Conservation (phyloP, 2,113 vertebrate species). For the Macroglossus sobrinus region DNA sequence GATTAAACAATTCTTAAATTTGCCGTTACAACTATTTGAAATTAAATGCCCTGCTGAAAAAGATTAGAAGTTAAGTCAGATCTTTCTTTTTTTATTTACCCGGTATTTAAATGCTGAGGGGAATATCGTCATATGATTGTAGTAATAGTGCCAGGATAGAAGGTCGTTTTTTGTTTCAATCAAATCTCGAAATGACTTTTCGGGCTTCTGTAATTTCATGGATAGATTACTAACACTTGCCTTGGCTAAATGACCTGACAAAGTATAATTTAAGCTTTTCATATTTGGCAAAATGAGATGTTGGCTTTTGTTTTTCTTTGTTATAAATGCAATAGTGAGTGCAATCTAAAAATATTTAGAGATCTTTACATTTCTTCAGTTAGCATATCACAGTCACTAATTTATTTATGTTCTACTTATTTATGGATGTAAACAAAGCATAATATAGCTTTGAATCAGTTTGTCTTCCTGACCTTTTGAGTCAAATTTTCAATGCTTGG, state of each 20-base stretch:
- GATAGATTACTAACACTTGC: not conserved
- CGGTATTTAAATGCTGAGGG: not conserved
- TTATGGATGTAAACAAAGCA: not conserved
- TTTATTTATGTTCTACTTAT: not conserved
- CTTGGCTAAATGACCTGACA: not conserved
- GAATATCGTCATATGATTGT: not conserved
- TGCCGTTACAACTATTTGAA: not conserved
- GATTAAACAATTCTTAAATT: not conserved
- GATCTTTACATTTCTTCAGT: not conserved
- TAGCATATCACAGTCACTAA: not conserved
- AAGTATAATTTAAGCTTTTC: not conserved
- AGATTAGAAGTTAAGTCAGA: not conserved
- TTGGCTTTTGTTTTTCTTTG: not conserved
- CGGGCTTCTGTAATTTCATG: not conserved
- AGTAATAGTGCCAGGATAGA: not conserved
- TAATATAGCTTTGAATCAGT: not conserved
- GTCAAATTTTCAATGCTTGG: conserved; percentile 36
- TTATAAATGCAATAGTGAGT: not conserved
- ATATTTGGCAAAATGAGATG: not conserved
- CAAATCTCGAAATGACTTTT: conserved; percentile 4
- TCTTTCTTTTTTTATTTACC: not conserved
- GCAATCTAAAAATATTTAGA: not conserved
- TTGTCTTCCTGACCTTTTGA: conserved; percentile 18
- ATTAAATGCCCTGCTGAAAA: not conserved
- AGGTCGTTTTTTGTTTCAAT: not conserved